Percentiles rank a stretch among this genome's conserved stretches.
These are phyloP conservation scores for Metopia argyrocephala DNA, from an alignment of 2,888 invertebrate species.

Conservation along the genomic window DNA sequence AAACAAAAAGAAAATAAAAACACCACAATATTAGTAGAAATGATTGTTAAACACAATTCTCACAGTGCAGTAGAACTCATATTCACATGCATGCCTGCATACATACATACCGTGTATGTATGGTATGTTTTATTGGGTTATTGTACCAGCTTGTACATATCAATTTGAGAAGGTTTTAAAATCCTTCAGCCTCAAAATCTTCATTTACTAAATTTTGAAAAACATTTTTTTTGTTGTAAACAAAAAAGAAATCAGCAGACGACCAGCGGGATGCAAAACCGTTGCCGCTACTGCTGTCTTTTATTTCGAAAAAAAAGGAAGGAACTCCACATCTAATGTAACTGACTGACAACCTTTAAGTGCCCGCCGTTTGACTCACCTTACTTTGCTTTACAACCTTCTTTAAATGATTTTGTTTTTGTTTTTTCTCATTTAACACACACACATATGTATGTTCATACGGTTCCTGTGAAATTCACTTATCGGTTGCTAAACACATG, in stretches of 20 bases:
- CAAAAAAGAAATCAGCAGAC: conserved; percentile 31
- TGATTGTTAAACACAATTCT: conserved; percentile 34
- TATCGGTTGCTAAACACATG: conserved; percentile 13
- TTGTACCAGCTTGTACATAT: not conserved
- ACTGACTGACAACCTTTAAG: conserved; percentile 49
- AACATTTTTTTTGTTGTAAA: no score
- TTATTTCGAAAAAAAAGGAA: not conserved
- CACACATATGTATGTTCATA: not conserved
- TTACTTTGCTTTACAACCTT: not conserved
- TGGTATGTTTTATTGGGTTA: not conserved
- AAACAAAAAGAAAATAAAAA: not conserved
- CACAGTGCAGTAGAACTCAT: conserved; percentile 24
- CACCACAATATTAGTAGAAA: conserved; percentile 5
- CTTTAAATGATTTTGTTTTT: not conserved
- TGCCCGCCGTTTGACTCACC: conserved; percentile 61
- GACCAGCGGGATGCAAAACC: conserved; percentile 60
- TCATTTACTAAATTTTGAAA: not conserved
- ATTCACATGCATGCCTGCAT: conserved; percentile 30
- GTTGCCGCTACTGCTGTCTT: conserved; percentile 44
- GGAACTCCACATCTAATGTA: conserved; percentile 6
- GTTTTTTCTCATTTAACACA: not conserved
- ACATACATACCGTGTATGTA: no score
- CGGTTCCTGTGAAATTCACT: conserved; percentile 41
- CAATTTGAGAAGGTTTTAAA: not conserved
- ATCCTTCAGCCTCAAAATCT: not conserved